Conservation (phyloP, 1,140 invertebrate species). For the Eufriesea mexicana region DNA sequence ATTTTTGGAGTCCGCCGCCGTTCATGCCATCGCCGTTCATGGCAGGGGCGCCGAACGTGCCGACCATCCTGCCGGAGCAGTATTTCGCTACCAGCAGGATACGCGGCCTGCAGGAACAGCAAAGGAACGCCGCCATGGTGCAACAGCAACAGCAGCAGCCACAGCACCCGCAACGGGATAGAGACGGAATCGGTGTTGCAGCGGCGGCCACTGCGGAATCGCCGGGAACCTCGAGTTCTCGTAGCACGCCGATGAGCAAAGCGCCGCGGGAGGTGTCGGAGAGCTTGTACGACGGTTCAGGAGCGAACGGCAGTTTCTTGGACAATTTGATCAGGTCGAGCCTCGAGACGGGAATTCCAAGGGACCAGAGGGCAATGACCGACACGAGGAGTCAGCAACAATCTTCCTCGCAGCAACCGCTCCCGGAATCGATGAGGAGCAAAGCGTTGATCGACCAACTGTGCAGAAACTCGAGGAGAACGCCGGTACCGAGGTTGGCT, state of each 20-base stretch:
- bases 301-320: constrained; percentile 88
- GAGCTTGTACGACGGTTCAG: constrained; percentile 84
- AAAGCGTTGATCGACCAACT: constrained; percentile 88
- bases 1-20: constrained; percentile 84
- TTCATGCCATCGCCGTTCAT: constrained; percentile 86
- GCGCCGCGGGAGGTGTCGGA: constrained; percentile 85
- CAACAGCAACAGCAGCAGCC: constrained; percentile 61
- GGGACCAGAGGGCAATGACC: constrained; percentile 73
- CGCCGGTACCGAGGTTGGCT: constrained; percentile 81
- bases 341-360: constrained; percentile 85
- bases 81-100: constrained; percentile 92
- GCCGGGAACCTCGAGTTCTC: constrained; percentile 76
- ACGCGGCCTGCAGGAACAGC: constrained; percentile 89
- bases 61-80: constrained; percentile 84
- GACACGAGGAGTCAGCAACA: constrained; percentile 67
- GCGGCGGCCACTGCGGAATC: constrained; percentile 65
- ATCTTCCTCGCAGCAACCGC: constrained; percentile 60
- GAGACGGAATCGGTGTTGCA: constrained; percentile 69
- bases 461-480: constrained; percentile 84
- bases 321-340: constrained; percentile 92
- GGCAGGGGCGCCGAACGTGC: constrained; percentile 79
- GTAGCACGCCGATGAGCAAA: constrained; percentile 80
- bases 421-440: constrained; percentile 83
- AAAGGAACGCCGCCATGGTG: constrained; percentile 74
- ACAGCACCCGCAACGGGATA: neutral